Percentiles rank a stretch among this genome's conserved stretches.
Conservation (phyloP, 30 jellyfish, hydroid and myxozoan species). For the Mastigias papua region DNA sequence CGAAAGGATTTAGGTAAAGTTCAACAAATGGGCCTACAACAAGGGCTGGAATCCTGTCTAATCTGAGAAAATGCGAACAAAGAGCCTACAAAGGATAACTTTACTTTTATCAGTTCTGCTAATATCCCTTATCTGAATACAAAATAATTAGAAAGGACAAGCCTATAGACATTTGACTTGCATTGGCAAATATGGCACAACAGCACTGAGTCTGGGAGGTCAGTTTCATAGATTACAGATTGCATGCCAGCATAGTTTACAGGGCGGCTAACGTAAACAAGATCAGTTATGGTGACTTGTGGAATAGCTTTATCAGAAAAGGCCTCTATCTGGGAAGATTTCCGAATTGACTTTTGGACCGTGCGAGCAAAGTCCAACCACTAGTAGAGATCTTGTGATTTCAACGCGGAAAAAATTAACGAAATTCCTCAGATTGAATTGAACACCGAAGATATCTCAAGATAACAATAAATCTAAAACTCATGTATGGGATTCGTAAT, state of each 20-base stretch:
- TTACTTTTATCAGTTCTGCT: background rate
- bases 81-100: background rate
- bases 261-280: conserved; percentile 9
- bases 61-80: background rate
- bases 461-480: too few species aligned
- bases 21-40: background rate
- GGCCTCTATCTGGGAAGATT: background rate
- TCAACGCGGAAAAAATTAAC: background rate
- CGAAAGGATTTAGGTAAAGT: background rate
- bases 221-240: background rate
- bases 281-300: background rate
- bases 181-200: conserved; percentile 4
- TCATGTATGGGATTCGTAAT: too few species aligned
- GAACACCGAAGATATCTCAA: too few species aligned
- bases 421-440: background rate
- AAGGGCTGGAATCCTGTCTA: background rate
- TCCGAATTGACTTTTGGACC: conserved; percentile 13
- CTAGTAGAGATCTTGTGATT: conserved; percentile 31
- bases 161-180: background rate
- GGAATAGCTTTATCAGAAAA: background rate
- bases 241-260: conserved; percentile 5
- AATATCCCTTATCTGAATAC: conserved; percentile 8
- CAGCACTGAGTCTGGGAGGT: background rate
- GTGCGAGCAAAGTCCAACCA: conserved; percentile 39
- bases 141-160: conserved; percentile 22